A percentile compares a stretch with the other conserved stretches of the same genome.
phyloP scores from a whole-genome alignment of 2,797 vertebrate species.

The Micropoecilia bifurca region DNA sequence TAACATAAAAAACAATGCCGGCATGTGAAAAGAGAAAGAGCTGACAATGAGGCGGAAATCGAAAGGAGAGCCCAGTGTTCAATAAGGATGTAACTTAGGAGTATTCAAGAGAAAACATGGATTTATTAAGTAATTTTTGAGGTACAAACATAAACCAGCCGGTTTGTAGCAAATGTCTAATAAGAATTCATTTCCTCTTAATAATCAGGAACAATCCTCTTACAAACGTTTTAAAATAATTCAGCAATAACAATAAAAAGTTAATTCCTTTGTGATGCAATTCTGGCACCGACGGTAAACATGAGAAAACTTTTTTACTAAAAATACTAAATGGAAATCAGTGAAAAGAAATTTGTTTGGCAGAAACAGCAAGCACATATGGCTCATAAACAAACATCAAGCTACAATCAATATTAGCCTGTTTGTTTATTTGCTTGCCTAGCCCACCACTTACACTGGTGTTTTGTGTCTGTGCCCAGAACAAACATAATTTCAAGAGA shows the following conservation, averaged over 20 bases:
- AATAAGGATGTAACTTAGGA: constrained; percentile 45
- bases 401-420: constrained; percentile 81
- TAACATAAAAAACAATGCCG: constrained; percentile 42
- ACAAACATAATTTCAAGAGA: constrained; percentile 80
- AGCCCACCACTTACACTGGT: constrained; percentile 78
- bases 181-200: neutral
- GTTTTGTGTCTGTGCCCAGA: constrained; percentile 81
- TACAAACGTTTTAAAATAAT: neutral
- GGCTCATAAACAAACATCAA: constrained; percentile 57
- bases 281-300: constrained; percentile 8
- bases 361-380: constrained; percentile 64
- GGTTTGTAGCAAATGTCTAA: neutral
- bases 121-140: constrained; percentile 11
- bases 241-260: neutral
- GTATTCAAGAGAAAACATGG: constrained; percentile 24
- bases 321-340: neutral
- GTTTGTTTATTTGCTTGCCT: constrained; percentile 73
- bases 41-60: constrained; percentile 51
- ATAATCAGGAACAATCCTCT: neutral
- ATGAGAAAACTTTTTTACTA: neutral
- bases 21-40: constrained; percentile 35
- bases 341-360: constrained; percentile 45
- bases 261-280: neutral
- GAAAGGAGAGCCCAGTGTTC: constrained; percentile 59
- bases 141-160: constrained; percentile 6